phyloP scores from a whole-genome alignment of 1,140 invertebrate species.

The Zaprionus davidi region DNA sequence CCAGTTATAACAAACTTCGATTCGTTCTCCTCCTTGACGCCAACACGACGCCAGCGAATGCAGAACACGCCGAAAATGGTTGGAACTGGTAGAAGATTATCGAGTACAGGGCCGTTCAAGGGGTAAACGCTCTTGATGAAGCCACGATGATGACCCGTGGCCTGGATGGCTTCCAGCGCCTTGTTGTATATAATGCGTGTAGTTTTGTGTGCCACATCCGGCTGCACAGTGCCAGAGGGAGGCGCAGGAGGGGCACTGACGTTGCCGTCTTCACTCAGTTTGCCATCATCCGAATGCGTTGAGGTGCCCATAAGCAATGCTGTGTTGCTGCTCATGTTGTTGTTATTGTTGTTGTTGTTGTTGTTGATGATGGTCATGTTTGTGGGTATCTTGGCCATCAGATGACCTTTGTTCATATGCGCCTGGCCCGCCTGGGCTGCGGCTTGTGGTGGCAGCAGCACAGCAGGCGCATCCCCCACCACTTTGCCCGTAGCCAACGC shows the following conservation, averaged over 20 bases:
- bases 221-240: neutral
- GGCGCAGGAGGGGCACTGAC: neutral
- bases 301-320: conserved; percentile 44
- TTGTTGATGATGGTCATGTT: conserved; percentile 77
- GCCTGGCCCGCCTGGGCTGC: conserved; percentile 31
- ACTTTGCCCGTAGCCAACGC: neutral
- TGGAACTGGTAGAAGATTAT: neutral
- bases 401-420: conserved; percentile 67
- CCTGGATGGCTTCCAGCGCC: conserved; percentile 74
- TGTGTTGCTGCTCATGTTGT: conserved; percentile 13
- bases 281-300: conserved; percentile 70
- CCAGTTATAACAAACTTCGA: conserved; percentile 82
- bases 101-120: conserved; percentile 15
- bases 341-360: conserved; percentile 37
- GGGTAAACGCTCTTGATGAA: conserved; percentile 76
- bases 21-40: conserved; percentile 79
- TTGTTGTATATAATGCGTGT: conserved; percentile 77
- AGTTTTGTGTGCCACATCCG: conserved; percentile 37
- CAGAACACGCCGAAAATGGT: conserved; percentile 79
- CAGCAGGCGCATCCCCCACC: conserved; percentile 25
- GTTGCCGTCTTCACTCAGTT: conserved; percentile 29
- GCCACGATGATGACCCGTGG: conserved; percentile 75
- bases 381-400: conserved; percentile 74
- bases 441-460: conserved; percentile 14
- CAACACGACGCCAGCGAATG: conserved; percentile 76